Evolutionary conservation across 2,888 invertebrate genomes (phyloP).

Genomic region (Luperina nickerlii): DNA sequence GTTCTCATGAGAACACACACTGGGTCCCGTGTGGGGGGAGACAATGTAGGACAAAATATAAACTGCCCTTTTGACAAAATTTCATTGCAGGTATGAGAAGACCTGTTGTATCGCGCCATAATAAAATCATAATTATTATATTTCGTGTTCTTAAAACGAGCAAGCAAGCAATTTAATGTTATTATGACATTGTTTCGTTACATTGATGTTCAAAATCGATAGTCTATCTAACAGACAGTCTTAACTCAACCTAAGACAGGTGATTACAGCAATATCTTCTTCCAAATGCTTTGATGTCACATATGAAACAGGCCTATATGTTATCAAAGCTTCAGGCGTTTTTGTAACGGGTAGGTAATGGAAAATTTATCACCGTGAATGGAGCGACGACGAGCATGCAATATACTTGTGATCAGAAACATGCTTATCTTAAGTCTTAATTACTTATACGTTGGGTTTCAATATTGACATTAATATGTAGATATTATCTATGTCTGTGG

Average conservation of each 20-base stretch:
- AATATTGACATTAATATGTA: conserved; percentile 30
- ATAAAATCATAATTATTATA: background rate
- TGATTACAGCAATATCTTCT: background rate
- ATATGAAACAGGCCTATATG: conserved; percentile 7
- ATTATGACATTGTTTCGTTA: background rate
- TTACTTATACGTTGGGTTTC: conserved; percentile 13
- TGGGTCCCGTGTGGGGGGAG: background rate
- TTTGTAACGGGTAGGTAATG: conserved; percentile 36
- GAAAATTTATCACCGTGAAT: conserved; percentile 36
- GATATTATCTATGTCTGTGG: background rate
- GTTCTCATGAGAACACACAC: background rate
- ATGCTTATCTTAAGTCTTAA: conserved; percentile 13
- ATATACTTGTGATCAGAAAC: conserved; percentile 11
- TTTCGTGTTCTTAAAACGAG: background rate
- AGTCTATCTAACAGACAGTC: background rate
- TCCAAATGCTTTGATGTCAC: conserved; percentile 16
- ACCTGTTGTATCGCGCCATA: background rate
- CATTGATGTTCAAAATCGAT: background rate
- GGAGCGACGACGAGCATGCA: background rate
- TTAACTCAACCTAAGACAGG: background rate
- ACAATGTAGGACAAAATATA: background rate
- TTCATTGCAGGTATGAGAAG: background rate
- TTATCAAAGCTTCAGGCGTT: conserved; percentile 40
- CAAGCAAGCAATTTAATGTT: too few relatives aligned
- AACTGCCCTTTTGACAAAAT: conserved; percentile 3